Conservation (phyloP, 2,113 vertebrate species). For the Ageneiosus marmoratus region DNA sequence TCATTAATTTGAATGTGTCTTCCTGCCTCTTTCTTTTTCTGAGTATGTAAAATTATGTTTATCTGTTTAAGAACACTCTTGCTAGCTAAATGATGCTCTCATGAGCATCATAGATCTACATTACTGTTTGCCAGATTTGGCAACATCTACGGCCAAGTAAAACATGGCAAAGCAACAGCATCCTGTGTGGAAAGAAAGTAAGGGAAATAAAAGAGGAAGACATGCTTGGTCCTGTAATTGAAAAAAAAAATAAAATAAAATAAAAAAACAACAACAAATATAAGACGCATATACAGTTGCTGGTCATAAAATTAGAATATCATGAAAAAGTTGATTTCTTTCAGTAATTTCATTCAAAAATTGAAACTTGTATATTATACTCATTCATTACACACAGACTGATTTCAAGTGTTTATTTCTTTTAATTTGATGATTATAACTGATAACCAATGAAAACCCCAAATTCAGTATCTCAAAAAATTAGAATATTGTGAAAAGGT, state of each 20-base stretch:
- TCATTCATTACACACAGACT: too few relatives aligned
- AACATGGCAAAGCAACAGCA: conserved; percentile 25
- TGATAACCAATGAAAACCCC: too few relatives aligned
- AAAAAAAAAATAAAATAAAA: neutral
- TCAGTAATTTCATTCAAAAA: too few relatives aligned
- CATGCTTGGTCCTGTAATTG: conserved; percentile 34
- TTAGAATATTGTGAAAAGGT: too few relatives aligned
- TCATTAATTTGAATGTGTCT: neutral
- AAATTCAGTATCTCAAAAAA: too few relatives aligned
- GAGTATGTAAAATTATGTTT: neutral
- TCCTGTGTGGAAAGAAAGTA: conserved; percentile 26
- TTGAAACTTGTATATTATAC: too few relatives aligned
- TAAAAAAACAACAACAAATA: too few relatives aligned
- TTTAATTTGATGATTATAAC: too few relatives aligned
- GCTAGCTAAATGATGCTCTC: conserved; percentile 4
- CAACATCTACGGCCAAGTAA: conserved; percentile 31
- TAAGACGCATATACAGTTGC: too few relatives aligned
- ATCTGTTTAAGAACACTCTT: neutral
- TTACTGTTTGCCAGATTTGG: conserved; percentile 23
- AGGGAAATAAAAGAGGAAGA: conserved; percentile 23
- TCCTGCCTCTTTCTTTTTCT: neutral
- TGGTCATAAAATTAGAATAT: too few relatives aligned
- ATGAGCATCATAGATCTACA: conserved; percentile 7
- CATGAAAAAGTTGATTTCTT: too few relatives aligned
- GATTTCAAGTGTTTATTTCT: too few relatives aligned